Base-by-base conservation (phyloP, 1,140 invertebrate species). In the Lethrus apterus region DNA sequence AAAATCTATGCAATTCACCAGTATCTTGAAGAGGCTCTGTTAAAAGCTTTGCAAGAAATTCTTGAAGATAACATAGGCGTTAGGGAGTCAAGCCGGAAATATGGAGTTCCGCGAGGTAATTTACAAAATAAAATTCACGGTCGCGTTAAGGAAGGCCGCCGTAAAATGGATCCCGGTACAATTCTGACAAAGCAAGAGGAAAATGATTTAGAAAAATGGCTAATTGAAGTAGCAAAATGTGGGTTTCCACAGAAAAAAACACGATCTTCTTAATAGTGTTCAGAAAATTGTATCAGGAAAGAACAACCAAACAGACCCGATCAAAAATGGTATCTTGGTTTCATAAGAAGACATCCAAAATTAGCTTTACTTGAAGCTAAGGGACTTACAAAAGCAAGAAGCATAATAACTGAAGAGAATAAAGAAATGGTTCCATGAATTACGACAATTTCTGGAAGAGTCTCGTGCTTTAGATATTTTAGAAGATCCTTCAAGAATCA, bases 341-440 rank as follows among this genome's bases (percentile, higher is more conserved):
- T 65, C 48, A 34, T 60, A 36, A 62, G 55, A 35, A 35, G 57
- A 23, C 57, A 64, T 49, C 51, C 52, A 4, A 18, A 48, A 15
- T 23, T 66, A 24, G 30, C 42, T 2, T n/a, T 44, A 35, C 51
- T 51, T 46, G 45, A 34, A 32, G 20, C 58, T 13, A 51, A 64
- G 58, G 50, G 50, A 47, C 36, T 59, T 44, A 48, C 23, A 32
- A 51, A 50, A 47, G 51, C 48, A 54, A 35, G 57, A 43, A 55
- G 52, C 15, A 33, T 41, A 4, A 49, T 63, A 15, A 61, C 61
- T 26, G 50, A 65, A 59, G 45, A 60, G 53, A 5, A 53, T 62
- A 10, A 48, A 51, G 26, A 49, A 57, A 24, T 62, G 62, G 58
- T 60, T 60, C 44, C 11, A 3, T 7, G 53, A 60, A 42, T 19